Conservation (phyloP, 1,140 invertebrate genomes). For the Rhagoletis zephyria region DNA sequence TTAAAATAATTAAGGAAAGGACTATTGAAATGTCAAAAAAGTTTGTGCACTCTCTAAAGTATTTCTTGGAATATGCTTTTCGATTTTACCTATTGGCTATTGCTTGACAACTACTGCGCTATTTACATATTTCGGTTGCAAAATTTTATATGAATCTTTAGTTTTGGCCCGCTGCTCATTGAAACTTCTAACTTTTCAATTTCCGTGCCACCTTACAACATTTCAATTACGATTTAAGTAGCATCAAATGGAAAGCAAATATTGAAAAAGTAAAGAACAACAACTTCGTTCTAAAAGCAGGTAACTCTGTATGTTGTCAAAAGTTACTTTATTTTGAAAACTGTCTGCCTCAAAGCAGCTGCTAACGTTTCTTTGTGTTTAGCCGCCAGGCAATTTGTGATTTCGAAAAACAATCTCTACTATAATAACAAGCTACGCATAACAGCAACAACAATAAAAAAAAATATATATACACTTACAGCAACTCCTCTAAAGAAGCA, state of each 20-base stretch:
- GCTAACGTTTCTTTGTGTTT: background rate
- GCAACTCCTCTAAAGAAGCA: background rate
- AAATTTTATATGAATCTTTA: too few species aligned
- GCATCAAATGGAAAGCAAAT: constrained; percentile 11
- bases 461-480: background rate
- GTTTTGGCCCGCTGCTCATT: too few species aligned
- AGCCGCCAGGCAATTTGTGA: constrained; percentile 39
- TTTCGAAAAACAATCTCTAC: constrained; percentile 43
- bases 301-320: background rate
- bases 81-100: too few species aligned
- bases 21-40: too few species aligned
- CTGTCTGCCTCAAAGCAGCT: background rate
- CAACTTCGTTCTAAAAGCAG: background rate
- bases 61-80: too few species aligned
- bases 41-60: too few species aligned
- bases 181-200: too few species aligned
- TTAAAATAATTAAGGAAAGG: too few species aligned
- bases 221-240: background rate
- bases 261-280: background rate
- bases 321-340: background rate
- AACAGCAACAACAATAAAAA: background rate
- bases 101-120: too few species aligned
- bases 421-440: background rate
- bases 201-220: background rate
- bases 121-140: too few species aligned